phyloP scores from a whole-genome alignment of 1,140 invertebrate genomes.

The Eurosta solidaginis region DNA sequence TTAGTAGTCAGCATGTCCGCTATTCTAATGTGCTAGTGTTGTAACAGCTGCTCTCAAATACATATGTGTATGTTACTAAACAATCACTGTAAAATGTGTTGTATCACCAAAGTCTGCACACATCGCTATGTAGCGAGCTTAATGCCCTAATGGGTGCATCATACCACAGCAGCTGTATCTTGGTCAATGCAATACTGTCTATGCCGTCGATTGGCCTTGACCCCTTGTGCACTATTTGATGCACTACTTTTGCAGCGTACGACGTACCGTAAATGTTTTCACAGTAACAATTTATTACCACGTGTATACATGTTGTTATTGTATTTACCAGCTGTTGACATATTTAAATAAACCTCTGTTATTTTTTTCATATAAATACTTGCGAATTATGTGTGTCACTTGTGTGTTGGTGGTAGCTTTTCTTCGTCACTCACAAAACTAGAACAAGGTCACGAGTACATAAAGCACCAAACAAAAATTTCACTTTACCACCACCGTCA shows the following conservation, averaged over 20 bases:
- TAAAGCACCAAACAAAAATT: neutral
- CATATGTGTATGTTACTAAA: neutral
- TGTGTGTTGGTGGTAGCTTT: neutral
- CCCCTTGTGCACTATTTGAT: neutral
- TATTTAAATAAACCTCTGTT: neutral
- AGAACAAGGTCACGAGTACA: neutral
- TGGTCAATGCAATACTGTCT: neutral
- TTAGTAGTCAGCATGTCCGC: neutral
- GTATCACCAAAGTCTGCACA: neutral
- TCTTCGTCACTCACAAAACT: neutral
- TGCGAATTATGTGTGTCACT: conserved; percentile 15
- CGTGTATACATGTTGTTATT: neutral
- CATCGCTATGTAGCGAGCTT: neutral
- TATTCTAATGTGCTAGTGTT: neutral
- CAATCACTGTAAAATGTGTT: neutral
- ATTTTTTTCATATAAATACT: neutral
- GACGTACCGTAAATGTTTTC: neutral
- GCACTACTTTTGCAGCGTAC: neutral
- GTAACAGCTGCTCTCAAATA: neutral
- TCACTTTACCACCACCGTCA: neutral
- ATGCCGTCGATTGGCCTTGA: neutral
- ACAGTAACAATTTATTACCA: neutral
- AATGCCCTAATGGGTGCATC: neutral
- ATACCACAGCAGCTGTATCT: neutral
- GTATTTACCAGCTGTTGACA: neutral